Base-by-base conservation (phyloP, 1,140 invertebrate genomes). In the Metopolophium dirhodum region DNA sequence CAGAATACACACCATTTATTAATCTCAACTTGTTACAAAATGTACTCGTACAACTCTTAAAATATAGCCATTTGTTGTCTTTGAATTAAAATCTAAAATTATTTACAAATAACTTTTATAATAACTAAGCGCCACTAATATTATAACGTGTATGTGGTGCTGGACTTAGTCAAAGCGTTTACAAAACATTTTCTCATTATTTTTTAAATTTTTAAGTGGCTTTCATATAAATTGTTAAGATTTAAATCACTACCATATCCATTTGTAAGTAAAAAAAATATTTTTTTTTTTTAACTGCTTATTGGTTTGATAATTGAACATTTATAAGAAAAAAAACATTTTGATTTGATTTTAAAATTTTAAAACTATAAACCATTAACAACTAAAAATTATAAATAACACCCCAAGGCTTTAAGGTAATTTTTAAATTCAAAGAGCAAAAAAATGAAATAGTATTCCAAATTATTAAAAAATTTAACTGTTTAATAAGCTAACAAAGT, bases 91-190 rank as follows among this genome's bases (percentile, higher is more conserved):
- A 83, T 37, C 61, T 83, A 49, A 83, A 37, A 82, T 92, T 92
- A 92, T 92, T 82, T 92, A 92, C 68, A 92, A 92, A 91, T 91
- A 89, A 89, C n/a, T 68, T 61, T 45, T 45, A 90, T 90, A 77
- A 77, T 77, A 90, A 68, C 54, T 68, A 61, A 30, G 45, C 37
- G 37, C 57, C 23, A 45, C n/a, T 45, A 68, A 90, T 68, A 90
- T 68, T 61, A 30, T 68, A 68, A 90, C 7, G 4, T 90, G 2
- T 89, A 54, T 41, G 54, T 68, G 26, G 41, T 90, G 37, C 54
- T 90, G 18, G 20, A 51, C 89, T 90, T 41, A 11, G 37, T 61
- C 54, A 45, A 68, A 61, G 89, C 54, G 41, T 57, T 57, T 89
- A 26, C 22, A 89, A 89, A 89, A 57, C 4, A 54, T 89, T 37